A percentile compares a stretch with the other conserved stretches of the same genome.
Conservation (phyloP, 2,113 vertebrate genomes). For the Sylvia atricapilla region DNA sequence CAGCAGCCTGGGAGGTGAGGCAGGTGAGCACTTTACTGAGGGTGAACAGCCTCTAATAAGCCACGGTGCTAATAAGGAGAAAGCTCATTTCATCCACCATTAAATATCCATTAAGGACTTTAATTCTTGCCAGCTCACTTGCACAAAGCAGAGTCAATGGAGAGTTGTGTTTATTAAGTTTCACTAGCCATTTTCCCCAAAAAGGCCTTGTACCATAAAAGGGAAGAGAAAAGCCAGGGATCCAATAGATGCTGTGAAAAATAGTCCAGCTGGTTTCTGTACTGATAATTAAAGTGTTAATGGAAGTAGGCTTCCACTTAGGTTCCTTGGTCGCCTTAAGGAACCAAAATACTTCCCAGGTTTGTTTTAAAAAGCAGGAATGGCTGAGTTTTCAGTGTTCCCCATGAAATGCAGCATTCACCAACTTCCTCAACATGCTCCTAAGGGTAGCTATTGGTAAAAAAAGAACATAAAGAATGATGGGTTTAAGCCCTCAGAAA, state of each 20-base stretch:
- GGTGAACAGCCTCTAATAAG: neutral
- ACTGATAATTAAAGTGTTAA: neutral
- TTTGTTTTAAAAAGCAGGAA: neutral
- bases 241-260: neutral
- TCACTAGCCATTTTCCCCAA: neutral
- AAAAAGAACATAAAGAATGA: neutral
- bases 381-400: neutral
- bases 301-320: neutral
- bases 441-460: neutral
- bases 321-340: neutral
- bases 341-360: neutral
- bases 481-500: neutral
- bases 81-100: slow-evolving; percentile 23
- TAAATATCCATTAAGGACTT: slow-evolving; percentile 34
- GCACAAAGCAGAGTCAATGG: neutral
- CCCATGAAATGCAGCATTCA: neutral
- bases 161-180: neutral
- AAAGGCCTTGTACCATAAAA: neutral
- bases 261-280: neutral
- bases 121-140: neutral
- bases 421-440: neutral
- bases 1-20: neutral
- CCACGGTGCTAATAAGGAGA: neutral
- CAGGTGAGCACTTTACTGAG: neutral
- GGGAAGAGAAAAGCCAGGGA: neutral